A percentile compares a stretch with the other conserved stretches of the same genome.
phyloP scores from a whole-genome alignment of 2,113 vertebrate species.

The Equus przewalskii region DNA sequence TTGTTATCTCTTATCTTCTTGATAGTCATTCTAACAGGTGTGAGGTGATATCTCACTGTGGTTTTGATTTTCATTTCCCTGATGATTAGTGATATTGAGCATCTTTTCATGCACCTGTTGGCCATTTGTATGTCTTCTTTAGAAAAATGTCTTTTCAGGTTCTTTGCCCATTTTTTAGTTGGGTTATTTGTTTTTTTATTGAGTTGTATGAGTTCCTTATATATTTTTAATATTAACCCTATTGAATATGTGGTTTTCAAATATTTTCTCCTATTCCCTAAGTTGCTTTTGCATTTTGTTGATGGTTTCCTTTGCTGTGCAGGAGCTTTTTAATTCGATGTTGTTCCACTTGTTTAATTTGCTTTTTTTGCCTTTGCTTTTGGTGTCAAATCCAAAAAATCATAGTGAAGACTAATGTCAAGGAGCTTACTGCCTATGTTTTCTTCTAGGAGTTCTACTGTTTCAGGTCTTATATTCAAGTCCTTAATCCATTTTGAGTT shows the following conservation, averaged over 20 bases:
- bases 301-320: neutral
- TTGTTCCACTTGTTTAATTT: neutral
- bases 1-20: too few relatives aligned
- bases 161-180: neutral
- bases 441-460: neutral
- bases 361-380: neutral
- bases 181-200: neutral
- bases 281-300: neutral
- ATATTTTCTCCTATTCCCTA: neutral
- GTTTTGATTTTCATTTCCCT: neutral
- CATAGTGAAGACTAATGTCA: neutral
- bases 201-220: neutral
- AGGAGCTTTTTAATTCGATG: neutral
- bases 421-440: neutral
- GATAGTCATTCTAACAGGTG: neutral
- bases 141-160: neutral
- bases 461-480: neutral
- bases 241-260: neutral
- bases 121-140: neutral
- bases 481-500: neutral
- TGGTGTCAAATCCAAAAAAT: neutral
- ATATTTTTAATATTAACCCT: neutral
- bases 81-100: neutral
- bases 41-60: neutral
- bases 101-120: neutral